Base-by-base conservation (phyloP, 2,797 vertebrate genomes). In the Cynodonichthys magdalenae region DNA sequence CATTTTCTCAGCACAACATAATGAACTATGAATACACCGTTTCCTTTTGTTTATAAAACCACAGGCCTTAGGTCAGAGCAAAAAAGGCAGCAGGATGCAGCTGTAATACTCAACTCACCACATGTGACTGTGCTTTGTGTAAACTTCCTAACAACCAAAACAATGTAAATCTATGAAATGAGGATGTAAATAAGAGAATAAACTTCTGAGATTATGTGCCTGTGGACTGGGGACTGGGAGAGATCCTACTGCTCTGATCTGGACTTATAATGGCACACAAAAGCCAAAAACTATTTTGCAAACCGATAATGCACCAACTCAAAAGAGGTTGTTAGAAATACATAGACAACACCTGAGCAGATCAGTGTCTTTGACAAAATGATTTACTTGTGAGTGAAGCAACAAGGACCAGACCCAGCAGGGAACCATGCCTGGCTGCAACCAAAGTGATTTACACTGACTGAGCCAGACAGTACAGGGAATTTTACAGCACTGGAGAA, bases 361-460 rank as follows among this genome's bases (percentile, higher is more conserved):
- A 75, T 75, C 54, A 44, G 45, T 19, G 63, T 67, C 58, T 31
- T 53, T 67, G 65, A 84, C 51, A 52, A 54, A 78, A 68, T 57
- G 63, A 85, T 86, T 86, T 74, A 84, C 54, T 44, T 60, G 51
- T 28, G 58, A 62, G 53, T 61, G 29, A 63, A 59, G 42, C 66
- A 66, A 69, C 62, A 62, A 63, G 75, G 61, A 66, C 45, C 51
- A 47, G 44, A 19, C 18, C 42, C 58, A 61, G 80, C 69, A 77
- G 74, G 69, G 51, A 83, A 83, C 78, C 65, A 66, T 66, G 75
- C 46, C 63, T 65, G 63, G 63, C 71, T 71, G 53, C 71, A 67
- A 73, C 80, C 52, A 51, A n/a, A 49, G 58, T 81, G 81, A 90
- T 89, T 89, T 88, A 90, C 74, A 62, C 63, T 62, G 57, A 71